Evolutionary conservation across 2,797 vertebrate genomes (phyloP).

Genomic region (Choloepus didactylus): DNA sequence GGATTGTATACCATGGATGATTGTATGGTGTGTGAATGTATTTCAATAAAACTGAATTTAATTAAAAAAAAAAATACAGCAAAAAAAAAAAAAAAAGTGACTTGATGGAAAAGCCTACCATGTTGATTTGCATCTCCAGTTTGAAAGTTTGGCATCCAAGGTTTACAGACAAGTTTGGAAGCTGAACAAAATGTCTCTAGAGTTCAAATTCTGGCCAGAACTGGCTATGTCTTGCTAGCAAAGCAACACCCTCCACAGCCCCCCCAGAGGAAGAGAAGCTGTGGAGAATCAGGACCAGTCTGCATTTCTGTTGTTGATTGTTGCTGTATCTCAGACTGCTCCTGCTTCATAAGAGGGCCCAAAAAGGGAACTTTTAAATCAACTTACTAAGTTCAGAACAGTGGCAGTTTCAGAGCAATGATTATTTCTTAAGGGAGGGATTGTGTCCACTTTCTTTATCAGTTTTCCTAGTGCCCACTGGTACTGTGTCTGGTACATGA

Average conservation of each 20-base stretch:
- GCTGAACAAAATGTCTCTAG: neutral
- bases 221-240: neutral
- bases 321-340: neutral
- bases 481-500: neutral
- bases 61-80: too few relatives aligned
- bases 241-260: neutral
- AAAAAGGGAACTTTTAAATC: neutral
- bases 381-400: neutral
- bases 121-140: neutral
- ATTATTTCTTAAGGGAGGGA: neutral
- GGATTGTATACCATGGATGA: too few relatives aligned
- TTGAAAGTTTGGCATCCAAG: neutral
- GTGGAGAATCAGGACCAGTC: neutral
- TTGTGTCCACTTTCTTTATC: slow-evolving; percentile 16
- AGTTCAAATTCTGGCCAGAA: neutral
- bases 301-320: neutral
- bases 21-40: too few relatives aligned
- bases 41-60: too few relatives aligned
- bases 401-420: neutral
- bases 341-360: neutral
- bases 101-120: neutral
- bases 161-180: neutral
- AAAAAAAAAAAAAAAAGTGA: too few relatives aligned
- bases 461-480: neutral
- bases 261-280: neutral